Evolutionary conservation across 1,140 invertebrate genomes (phyloP).

Genomic region (Agrilus planipennis): DNA sequence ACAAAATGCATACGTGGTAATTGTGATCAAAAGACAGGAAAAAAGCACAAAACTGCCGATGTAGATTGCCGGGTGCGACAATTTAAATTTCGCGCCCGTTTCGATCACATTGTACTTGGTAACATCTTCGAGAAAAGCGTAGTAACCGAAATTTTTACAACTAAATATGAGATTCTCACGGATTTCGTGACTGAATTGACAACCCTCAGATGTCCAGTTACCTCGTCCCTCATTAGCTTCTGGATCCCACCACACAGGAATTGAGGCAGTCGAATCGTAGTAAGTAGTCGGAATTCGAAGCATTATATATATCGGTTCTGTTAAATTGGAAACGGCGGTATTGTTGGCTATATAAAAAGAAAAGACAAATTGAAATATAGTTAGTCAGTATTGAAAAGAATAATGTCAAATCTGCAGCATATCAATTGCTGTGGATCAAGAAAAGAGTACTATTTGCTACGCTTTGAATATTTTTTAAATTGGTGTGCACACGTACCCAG

Average conservation of each 20-base stretch:
- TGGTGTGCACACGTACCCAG: constrained; percentile 43
- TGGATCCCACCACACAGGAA: constrained; percentile 58
- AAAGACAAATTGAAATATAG: constrained; percentile 7
- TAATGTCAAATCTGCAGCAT: no score
- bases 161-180: constrained; percentile 63
- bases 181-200: constrained; percentile 45
- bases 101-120: constrained; percentile 31
- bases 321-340: constrained; percentile 42
- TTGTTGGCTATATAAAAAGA: constrained; percentile 34
- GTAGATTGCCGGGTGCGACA: constrained; percentile 70
- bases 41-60: constrained; percentile 66
- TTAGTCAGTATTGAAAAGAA: no score
- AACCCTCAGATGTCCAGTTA: constrained; percentile 57
- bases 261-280: constrained; percentile 37
- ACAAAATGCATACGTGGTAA: constrained; percentile 66
- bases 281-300: constrained; percentile 38
- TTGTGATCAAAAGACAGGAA: constrained; percentile 58
- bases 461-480: no score
- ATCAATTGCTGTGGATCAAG: no score
- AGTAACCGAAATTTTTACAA: constrained; percentile 69
- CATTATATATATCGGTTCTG: constrained; percentile 54
- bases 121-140: constrained; percentile 62
- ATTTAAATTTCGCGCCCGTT: constrained; percentile 53
- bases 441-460: no score
- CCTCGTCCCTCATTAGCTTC: constrained; percentile 44